phyloP scores from a whole-genome alignment of 2,797 vertebrate species.

The Halcyon smyrnensis region DNA sequence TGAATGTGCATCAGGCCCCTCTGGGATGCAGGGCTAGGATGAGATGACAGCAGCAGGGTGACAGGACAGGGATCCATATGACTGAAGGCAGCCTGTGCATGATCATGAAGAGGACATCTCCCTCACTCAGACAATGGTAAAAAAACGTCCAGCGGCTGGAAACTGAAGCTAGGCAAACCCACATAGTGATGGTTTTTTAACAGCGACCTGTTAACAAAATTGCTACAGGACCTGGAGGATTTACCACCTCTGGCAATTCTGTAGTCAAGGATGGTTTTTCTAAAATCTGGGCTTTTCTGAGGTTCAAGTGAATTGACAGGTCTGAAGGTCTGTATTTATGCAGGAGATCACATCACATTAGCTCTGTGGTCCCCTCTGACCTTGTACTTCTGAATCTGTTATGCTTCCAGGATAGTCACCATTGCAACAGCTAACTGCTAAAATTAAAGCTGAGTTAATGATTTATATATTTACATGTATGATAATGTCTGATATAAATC shows the following conservation, averaged over 20 bases:
- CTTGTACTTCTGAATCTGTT: background rate
- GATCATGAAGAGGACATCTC: background rate
- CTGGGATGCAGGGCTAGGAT: background rate
- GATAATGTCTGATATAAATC: conserved; percentile 11
- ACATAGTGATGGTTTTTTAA: rapidly evolving
- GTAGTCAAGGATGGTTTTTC: background rate
- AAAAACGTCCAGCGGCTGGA: background rate
- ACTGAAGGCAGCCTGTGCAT: background rate
- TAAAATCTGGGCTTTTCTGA: background rate
- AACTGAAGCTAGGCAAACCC: background rate
- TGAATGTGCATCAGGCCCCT: rapidly evolving
- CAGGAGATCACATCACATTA: conserved; percentile 18
- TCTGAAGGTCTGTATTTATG: background rate
- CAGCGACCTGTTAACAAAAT: background rate
- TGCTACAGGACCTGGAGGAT: background rate
- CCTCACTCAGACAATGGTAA: background rate
- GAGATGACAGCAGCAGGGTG: background rate
- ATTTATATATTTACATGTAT: conserved; percentile 11
- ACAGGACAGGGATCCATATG: background rate
- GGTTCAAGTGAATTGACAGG: background rate
- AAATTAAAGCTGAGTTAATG: conserved; percentile 26
- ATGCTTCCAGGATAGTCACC: background rate
- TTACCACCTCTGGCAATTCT: background rate
- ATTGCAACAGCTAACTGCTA: background rate
- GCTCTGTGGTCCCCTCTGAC: background rate